Percentiles rank a stretch among this genome's conserved stretches.
Evolutionary conservation across 1,140 invertebrate species (phyloP).

Genomic region (Epicauta chinensis): DNA sequence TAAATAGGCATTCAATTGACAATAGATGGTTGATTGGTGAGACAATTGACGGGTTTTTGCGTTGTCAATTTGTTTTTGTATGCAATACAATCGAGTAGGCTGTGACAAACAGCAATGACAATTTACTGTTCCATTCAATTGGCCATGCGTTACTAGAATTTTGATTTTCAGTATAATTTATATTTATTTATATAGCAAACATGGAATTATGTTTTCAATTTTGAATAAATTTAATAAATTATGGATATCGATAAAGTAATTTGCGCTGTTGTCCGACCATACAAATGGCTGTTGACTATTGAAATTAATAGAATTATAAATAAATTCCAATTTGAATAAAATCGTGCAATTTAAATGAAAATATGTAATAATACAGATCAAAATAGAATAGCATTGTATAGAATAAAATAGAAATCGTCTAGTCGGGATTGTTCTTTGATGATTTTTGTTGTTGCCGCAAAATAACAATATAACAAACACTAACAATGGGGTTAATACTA

Average conservation of each 20-base stretch:
- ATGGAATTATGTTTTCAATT: conserved; percentile 28
- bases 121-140: conserved; percentile 41
- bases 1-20: conserved; percentile 39
- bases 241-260: too few species aligned
- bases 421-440: conserved; percentile 20
- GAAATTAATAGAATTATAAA: too few species aligned
- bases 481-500: conserved; percentile 25
- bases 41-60: conserved; percentile 42
- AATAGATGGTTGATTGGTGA: conserved; percentile 41
- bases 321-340: not conserved
- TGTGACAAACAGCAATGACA: conserved; percentile 34
- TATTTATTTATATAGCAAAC: conserved; percentile 28
- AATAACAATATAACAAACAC: conserved; percentile 13
- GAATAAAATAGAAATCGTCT: too few species aligned
- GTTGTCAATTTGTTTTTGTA: conserved; percentile 44
- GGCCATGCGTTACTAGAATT: conserved; percentile 36
- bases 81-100: conserved; percentile 33
- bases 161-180: conserved; percentile 33
- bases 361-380: too few species aligned
- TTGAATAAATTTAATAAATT: too few species aligned
- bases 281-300: too few species aligned
- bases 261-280: too few species aligned
- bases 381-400: too few species aligned
- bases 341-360: not conserved
- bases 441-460: conserved; percentile 12